phyloP scores from a whole-genome alignment of 2,888 invertebrate genomes.

The Apocheima hispidaria region DNA sequence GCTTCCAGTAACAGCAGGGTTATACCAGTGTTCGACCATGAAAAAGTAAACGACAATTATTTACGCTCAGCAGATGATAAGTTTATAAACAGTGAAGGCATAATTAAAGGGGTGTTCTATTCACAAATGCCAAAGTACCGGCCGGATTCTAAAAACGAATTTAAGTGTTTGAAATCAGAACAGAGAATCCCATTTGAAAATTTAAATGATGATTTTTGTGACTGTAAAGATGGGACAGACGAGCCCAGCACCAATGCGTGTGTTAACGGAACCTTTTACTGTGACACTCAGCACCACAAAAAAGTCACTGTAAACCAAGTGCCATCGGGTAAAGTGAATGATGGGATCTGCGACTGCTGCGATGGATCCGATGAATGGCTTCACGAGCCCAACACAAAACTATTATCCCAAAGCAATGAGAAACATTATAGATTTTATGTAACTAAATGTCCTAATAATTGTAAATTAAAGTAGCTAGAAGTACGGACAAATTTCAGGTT shows the following conservation, averaged over 20 bases:
- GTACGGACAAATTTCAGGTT: not conserved
- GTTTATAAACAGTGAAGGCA: conserved; percentile 73
- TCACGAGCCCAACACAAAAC: conserved; percentile 47
- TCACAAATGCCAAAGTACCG: conserved; percentile 70
- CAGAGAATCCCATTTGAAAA: conserved; percentile 69
- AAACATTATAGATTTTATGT: conserved; percentile 69
- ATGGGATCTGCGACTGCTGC: conserved; percentile 97
- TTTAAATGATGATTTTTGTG: conserved; percentile 95
- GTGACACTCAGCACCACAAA: conserved; percentile 85
- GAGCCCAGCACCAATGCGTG: conserved; percentile 97
- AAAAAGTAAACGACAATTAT: conserved; percentile 57
- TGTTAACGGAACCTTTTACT: conserved; percentile 93
- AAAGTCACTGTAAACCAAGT: conserved; percentile 72
- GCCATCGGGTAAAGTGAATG: conserved; percentile 94
- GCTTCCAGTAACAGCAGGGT: conserved; percentile 56
- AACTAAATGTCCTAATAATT: conserved; percentile 65
- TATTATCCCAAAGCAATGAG: conserved; percentile 67
- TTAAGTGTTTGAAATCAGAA: conserved; percentile 74
- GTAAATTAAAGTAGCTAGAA: conserved; percentile 38
- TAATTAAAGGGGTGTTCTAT: conserved; percentile 73
- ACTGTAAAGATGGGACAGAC: conserved; percentile 92
- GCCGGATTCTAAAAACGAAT: conserved; percentile 69
- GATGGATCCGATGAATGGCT: conserved; percentile 96
- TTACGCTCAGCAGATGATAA: conserved; percentile 71
- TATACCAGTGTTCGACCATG: conserved; percentile 62